Evolutionary conservation across 2,797 vertebrate genomes (phyloP), one percentile per base, ranked within the genome.

Genomic region (Sebastes vulpes): DNA sequence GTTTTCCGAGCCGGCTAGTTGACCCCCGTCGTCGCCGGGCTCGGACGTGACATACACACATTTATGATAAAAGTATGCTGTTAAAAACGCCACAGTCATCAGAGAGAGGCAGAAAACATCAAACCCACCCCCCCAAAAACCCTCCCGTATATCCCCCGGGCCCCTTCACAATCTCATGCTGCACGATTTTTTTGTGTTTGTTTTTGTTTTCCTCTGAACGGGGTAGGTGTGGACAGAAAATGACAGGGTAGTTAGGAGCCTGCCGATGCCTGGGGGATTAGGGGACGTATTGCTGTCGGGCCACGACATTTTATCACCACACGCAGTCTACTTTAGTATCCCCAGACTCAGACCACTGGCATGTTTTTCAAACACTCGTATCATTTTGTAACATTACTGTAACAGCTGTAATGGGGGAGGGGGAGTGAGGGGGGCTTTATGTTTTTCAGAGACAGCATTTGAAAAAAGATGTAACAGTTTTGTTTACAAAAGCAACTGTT

Each of bases 41-140:
- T 73, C 67, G 54, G 58, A 86, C 48, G 8, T 56, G 73, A 89
- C 80, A 90, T 6, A 84, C 86, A 90, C 77, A 87, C 81, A 69
- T 11, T 28, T 57, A 72, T 38, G 77, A 78, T 60, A 78, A 81
- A 83, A 74, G 63, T 83, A 82, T 72, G 66, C 70, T 75, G 61
- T 69, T 69, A 84, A 82, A 92, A 88, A 89, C 64, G 82, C 91
- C 95, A 95, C 96, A 65, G 88, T 95, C 93, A 65, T 94, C 93
- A 96, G 95, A 96, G 92, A 96, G 96, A 95, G 91, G 87, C 93
- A 92, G 81, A 89, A 83, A 80, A 81, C 73, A 73, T 84, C 67
- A 54, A 85, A 76, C 79, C 85, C 77, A 35, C 67, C 80, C 72
- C 29, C n/a, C 6, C 4, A 2, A 46, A 71, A 58, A 59, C 66